Evolutionary conservation across 2,888 invertebrate genomes (phyloP).

Genomic region (Heteromyza rotundicornis): DNA sequence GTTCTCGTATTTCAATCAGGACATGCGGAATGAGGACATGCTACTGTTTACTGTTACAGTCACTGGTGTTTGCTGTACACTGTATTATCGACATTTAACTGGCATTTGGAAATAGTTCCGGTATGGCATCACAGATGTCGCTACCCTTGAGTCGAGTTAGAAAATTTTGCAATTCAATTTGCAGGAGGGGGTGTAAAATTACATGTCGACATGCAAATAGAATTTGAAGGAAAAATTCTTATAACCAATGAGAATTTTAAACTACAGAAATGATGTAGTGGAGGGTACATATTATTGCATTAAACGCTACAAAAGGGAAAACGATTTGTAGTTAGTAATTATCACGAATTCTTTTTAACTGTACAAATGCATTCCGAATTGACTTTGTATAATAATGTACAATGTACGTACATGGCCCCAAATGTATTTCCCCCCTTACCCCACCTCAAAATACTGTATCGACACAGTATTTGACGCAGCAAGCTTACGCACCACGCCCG

Average conservation of each 20-base stretch:
- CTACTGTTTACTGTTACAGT: not conserved
- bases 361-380: not conserved
- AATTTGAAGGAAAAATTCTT: no score
- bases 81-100: slow-evolving; percentile 32
- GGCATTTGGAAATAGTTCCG: slow-evolving; percentile 17
- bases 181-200: no score
- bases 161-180: slow-evolving; percentile 5
- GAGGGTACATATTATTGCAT: not conserved
- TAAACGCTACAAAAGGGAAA: slow-evolving; percentile 5
- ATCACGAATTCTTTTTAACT: not conserved
- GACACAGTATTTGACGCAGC: no score
- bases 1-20: slow-evolving; percentile 8
- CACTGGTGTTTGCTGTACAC: slow-evolving; percentile 18
- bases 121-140: slow-evolving; percentile 28
- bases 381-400: slow-evolving; percentile 14
- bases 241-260: no score
- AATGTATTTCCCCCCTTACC: no score
- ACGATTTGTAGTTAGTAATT: slow-evolving; percentile 16
- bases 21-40: slow-evolving; percentile 16
- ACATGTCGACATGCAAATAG: no score
- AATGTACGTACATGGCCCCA: not conserved
- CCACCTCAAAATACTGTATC: no score
- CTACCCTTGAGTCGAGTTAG: slow-evolving; percentile 23
- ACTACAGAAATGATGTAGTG: not conserved
- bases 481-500: slow-evolving; percentile 41